Evolutionary conservation across 2,888 invertebrate species (phyloP), one percentile per base, ranked within the genome.

Genomic region (Automeris io): DNA sequence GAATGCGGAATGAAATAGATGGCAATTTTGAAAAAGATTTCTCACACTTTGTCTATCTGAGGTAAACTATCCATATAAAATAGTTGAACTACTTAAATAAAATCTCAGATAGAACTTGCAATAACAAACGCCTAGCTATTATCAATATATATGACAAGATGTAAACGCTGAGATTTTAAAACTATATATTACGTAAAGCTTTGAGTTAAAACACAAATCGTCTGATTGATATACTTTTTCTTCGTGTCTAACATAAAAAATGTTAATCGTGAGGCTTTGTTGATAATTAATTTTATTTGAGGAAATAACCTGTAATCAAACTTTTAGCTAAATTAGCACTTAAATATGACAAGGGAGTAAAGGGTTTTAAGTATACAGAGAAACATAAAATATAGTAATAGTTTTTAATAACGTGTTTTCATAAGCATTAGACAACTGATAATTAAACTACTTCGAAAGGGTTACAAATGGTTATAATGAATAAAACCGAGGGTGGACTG

Each of bases 341-440:
- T 73, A 44, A 49, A 53, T 58, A 52, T 70, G 71, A 72, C 69
- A 65, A 57, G 58, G 50, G 57, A 47, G 54, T 54, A 59, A 64
- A 62, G 57, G 61, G 60, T 57, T 51, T 29, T 16, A 29, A 16
- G 8, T 29, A 16, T 29, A 50, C 66, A 57, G 55, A 60, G 51
- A 59, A 70, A 59, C 69, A 71, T 74, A 62, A 77, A 70, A 76
- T 70, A 70, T 71, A 68, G 69, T 82, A 82, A 86, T 82, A 74
- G 78, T 72, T 81, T 83, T 75, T 81, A 85, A 86, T 83, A 76
- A 74, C 71, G 63, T 49, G 56, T 62, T 71, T 71, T 72, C 67
- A 73, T 66, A 70, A 63, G 65, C 63, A 62, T 63, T 62, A 65
- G 80, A 81, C 82, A 86, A 77, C 77, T 67, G 51, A 54, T 72